A percentile compares a stretch with the other conserved stretches of the same genome.
phyloP scores from a whole-genome alignment of 2,888 invertebrate genomes.

The Blastobasis adustella region DNA sequence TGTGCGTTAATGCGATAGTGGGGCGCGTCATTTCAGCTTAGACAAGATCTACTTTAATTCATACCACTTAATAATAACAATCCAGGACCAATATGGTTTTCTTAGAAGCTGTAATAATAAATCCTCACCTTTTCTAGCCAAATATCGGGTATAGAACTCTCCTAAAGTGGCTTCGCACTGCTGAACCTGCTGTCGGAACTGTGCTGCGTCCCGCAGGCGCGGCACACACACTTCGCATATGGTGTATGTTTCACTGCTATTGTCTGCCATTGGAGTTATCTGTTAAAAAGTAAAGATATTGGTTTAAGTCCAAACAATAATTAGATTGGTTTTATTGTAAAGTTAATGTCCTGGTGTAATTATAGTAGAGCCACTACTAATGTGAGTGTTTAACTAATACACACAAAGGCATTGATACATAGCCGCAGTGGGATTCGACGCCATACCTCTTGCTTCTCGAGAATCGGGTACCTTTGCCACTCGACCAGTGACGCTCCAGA shows the following conservation, averaged over 20 bases:
- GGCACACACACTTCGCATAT: conserved; percentile 24
- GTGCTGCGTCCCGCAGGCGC: neutral
- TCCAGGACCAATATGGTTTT: neutral
- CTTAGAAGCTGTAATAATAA: neutral
- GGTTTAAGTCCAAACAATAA: neutral
- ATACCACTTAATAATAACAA: neutral
- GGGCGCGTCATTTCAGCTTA: no score
- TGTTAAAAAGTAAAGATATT: conserved; percentile 13
- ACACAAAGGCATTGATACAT: no score
- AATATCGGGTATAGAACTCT: neutral
- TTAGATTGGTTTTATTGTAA: neutral
- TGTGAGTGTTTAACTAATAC: no score
- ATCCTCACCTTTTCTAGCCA: neutral
- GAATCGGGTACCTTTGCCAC: no score
- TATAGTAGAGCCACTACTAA: neutral
- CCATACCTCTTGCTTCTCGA: no score
- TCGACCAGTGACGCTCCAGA: no score
- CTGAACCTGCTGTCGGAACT: neutral
- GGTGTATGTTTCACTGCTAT: conserved; percentile 17
- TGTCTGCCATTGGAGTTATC: conserved; percentile 17
- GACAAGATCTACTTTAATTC: no score
- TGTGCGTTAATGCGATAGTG: no score
- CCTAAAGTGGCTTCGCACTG: neutral
- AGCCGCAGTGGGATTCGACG: no score
- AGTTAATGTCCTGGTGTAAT: no score